phyloP scores from a whole-genome alignment of 2,797 vertebrate genomes.

The Iguana delicatissima region DNA sequence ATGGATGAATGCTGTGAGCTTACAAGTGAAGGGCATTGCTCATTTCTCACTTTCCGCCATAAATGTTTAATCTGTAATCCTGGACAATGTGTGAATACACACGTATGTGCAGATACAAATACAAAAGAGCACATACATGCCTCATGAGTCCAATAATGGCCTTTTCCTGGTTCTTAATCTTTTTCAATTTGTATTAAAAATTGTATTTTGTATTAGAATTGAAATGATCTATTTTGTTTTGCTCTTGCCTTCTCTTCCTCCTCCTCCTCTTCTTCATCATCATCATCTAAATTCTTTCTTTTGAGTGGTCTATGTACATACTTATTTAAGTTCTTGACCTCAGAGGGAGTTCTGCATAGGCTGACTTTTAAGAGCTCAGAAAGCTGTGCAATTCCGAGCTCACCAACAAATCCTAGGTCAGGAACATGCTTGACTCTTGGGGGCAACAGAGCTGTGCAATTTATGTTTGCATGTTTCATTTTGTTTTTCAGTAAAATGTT shows the following conservation, averaged over 20 bases:
- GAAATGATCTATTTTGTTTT: too few species aligned
- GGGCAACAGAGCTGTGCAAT: background rate
- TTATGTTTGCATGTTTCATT: background rate
- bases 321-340: background rate
- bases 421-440: background rate
- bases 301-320: background rate
- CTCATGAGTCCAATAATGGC: background rate
- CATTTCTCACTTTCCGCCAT: background rate
- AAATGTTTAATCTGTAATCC: background rate
- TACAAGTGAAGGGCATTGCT: too few species aligned
- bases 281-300: background rate
- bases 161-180: too few species aligned
- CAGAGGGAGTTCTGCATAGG: background rate
- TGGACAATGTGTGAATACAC: background rate
- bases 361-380: background rate
- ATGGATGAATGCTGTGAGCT: too few species aligned
- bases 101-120: background rate
- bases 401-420: background rate
- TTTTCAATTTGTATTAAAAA: too few species aligned
- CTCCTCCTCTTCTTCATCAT: too few species aligned
- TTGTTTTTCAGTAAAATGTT: background rate
- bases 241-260: too few species aligned
- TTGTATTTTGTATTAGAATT: too few species aligned
- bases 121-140: background rate
- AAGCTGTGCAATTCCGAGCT: background rate